These are phyloP conservation scores for Gnathonemus longibarbis DNA, from an alignment of 2,113 vertebrate species.

Conservation along the genomic window DNA sequence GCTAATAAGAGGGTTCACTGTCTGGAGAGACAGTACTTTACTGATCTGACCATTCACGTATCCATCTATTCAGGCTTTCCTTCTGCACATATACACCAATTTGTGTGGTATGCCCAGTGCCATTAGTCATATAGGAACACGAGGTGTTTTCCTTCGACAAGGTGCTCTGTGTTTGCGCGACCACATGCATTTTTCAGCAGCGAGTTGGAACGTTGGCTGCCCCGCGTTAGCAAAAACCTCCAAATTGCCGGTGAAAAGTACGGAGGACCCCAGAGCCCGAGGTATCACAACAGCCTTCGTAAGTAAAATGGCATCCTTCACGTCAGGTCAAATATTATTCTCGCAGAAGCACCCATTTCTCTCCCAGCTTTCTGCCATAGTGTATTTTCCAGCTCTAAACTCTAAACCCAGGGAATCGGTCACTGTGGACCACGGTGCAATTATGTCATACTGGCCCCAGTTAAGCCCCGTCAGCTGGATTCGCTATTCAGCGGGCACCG, in stretches of 20 bases:
- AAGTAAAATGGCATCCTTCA: not conserved
- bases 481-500: not conserved
- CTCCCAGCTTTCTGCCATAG: not conserved
- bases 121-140: not conserved
- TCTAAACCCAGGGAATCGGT: not conserved
- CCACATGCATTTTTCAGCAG: not conserved
- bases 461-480: not conserved
- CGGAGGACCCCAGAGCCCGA: not conserved
- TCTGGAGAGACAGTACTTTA: conserved; percentile 29
- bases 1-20: conserved; percentile 34
- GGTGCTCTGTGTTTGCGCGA: not conserved
- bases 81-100: not conserved
- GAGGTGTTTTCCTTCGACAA: not conserved
- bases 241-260: not conserved
- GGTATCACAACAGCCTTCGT: not conserved
- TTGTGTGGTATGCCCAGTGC: not conserved
- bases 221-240: not conserved
- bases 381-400: not conserved
- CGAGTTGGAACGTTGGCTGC: not conserved
- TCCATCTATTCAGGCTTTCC: conserved; percentile 10
- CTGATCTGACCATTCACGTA: conserved; percentile 26
- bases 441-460: not conserved
- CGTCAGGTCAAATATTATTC: not conserved
- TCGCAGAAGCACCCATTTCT: not conserved
- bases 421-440: not conserved